These are phyloP conservation scores for Parascotia fuliginaria DNA, from an alignment of 2,888 invertebrate species.

Conservation along the genomic window DNA sequence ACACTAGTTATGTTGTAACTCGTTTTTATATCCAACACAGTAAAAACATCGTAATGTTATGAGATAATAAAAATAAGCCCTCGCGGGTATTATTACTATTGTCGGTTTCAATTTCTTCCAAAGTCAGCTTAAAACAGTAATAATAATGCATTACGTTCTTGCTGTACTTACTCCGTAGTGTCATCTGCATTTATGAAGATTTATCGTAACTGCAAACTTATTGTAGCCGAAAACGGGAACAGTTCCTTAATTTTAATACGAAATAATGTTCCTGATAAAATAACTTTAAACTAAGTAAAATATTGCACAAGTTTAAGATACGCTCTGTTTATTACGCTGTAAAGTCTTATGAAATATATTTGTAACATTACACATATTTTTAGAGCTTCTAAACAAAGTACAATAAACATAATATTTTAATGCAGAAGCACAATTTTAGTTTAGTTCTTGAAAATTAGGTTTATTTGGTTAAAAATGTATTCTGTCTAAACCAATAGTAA, in stretches of 20 bases:
- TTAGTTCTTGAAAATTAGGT: too few species aligned
- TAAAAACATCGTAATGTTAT: constrained; percentile 9
- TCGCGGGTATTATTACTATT: constrained; percentile 46
- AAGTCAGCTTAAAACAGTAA: constrained; percentile 49
- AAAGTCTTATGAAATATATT: constrained; percentile 17
- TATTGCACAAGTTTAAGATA: constrained; percentile 37
- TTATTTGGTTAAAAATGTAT: too few species aligned
- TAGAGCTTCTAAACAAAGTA: background rate
- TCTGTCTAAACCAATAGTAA: too few species aligned
- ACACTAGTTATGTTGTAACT: constrained; percentile 8
- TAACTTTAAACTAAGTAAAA: constrained; percentile 41
- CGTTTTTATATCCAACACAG: constrained; percentile 13
- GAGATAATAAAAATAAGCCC: constrained; percentile 24
- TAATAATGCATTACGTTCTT: constrained; percentile 65
- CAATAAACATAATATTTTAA: background rate
- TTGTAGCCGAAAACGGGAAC: constrained; percentile 46
- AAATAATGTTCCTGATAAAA: constrained; percentile 45
- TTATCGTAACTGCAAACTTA: constrained; percentile 62
- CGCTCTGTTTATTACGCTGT: constrained; percentile 24
- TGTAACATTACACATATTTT: constrained; percentile 6
- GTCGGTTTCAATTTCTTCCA: constrained; percentile 48
- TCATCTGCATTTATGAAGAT: constrained; percentile 69
- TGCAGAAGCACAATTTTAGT: background rate
- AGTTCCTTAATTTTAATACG: constrained; percentile 38
- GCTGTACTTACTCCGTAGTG: constrained; percentile 49